Conservation (phyloP, 2,888 invertebrate species). For the Bellardia bayeri region DNA sequence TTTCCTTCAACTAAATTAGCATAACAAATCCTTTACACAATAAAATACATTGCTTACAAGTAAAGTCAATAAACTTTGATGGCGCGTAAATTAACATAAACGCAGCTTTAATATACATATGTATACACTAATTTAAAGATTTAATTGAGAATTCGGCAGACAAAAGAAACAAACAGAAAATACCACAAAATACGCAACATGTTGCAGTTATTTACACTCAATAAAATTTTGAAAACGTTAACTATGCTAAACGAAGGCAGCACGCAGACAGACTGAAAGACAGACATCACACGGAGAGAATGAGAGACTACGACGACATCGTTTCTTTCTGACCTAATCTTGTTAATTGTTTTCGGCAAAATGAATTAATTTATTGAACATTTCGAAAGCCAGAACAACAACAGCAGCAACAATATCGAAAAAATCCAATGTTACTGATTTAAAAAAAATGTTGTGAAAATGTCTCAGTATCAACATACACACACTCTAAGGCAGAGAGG, state of each 20-base stretch:
- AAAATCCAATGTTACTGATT: slow-evolving; percentile 31
- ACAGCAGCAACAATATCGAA: slow-evolving; percentile 6
- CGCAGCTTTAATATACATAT: slow-evolving; percentile 1
- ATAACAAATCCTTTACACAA: not conserved
- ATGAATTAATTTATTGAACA: slow-evolving; percentile 69
- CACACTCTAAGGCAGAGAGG: not conserved
- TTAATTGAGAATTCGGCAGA: slow-evolving; percentile 40
- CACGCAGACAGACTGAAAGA: slow-evolving; percentile 3
- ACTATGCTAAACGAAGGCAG: slow-evolving; percentile 34
- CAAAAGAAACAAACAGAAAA: not conserved
- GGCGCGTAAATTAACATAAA: slow-evolving; percentile 1
- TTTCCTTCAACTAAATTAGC: not conserved
- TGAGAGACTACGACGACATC: slow-evolving; percentile 20
- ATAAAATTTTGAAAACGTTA: slow-evolving; percentile 53
- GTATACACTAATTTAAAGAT: slow-evolving; percentile 42
- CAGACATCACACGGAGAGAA: not conserved
- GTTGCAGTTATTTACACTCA: slow-evolving; percentile 69
- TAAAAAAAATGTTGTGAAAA: slow-evolving; percentile 12
- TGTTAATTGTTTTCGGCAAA: slow-evolving; percentile 70
- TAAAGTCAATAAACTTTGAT: slow-evolving; percentile 12
- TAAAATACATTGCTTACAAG: not conserved
- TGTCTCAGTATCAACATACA: slow-evolving; percentile 12
- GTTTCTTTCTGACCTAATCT: slow-evolving; percentile 69
- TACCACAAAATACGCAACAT: slow-evolving; percentile 56
- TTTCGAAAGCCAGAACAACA: slow-evolving; percentile 44